Conservation (phyloP, 2,113 vertebrate species). For the Coturnix japonica region DNA sequence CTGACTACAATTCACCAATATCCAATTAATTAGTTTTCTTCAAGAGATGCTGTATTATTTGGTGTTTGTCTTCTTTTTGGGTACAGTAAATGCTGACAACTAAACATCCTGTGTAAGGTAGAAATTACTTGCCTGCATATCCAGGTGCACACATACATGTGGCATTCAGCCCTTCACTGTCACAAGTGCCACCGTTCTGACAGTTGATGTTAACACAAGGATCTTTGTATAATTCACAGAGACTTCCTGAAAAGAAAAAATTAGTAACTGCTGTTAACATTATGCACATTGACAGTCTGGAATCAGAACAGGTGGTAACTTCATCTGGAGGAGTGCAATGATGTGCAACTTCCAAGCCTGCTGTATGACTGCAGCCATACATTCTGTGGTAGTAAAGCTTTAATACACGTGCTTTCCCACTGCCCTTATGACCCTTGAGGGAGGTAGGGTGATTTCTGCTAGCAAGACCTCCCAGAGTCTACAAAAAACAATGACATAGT, state of each 20-base stretch:
- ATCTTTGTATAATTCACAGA: constrained; percentile 94
- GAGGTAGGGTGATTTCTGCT: not conserved
- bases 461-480: not conserved
- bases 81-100: not conserved
- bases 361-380: not conserved
- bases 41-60: not conserved
- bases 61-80: not conserved
- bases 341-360: not conserved
- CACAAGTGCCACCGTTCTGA: constrained; percentile 92
- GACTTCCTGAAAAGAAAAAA: constrained; percentile 79
- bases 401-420: not conserved
- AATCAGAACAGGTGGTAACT: not conserved
- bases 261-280: not conserved
- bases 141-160: constrained; percentile 90
- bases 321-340: not conserved
- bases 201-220: constrained; percentile 91
- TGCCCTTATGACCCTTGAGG: not conserved
- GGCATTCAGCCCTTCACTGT: constrained; percentile 85
- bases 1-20: not conserved
- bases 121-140: constrained; percentile 82
- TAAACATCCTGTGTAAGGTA: not conserved
- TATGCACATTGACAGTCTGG: not conserved
- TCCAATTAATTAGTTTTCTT: constrained; percentile 22
- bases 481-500: not conserved
- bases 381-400: not conserved